phyloP scores from a whole-genome alignment of 2,113 vertebrate genomes.

The Lanius ludovicianus region DNA sequence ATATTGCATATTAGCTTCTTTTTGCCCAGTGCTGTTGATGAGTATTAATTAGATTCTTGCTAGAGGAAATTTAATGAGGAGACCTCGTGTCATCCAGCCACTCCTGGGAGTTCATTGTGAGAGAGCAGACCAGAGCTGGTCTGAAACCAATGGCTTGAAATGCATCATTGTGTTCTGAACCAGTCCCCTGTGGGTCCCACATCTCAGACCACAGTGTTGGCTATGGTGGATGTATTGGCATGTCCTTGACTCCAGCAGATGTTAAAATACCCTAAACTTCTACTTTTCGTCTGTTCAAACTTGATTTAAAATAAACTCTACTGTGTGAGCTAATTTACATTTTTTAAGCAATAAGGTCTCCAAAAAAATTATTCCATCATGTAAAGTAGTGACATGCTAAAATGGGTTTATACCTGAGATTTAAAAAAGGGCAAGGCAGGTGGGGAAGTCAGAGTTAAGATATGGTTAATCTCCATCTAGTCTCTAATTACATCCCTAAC shows the following conservation, averaged over 20 bases:
- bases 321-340: not conserved
- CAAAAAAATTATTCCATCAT: not conserved
- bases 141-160: not conserved
- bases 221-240: not conserved
- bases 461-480: not conserved
- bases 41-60: not conserved
- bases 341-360: not conserved
- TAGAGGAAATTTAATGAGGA: not conserved
- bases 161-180: not conserved
- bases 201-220: accelerated
- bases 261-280: not conserved
- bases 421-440: not conserved
- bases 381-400: not conserved
- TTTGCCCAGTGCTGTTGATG: not conserved
- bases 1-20: not conserved
- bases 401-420: not conserved
- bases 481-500: not conserved
- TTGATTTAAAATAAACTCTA: not conserved
- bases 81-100: not conserved
- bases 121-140: not conserved
- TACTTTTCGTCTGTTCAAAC: not conserved
- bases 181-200: accelerated
- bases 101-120: not conserved
- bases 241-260: not conserved
- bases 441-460: not conserved